These are phyloP conservation scores for Corvus hawaiiensis DNA, from an alignment of 2,113 vertebrate species.

Conservation along the genomic window DNA sequence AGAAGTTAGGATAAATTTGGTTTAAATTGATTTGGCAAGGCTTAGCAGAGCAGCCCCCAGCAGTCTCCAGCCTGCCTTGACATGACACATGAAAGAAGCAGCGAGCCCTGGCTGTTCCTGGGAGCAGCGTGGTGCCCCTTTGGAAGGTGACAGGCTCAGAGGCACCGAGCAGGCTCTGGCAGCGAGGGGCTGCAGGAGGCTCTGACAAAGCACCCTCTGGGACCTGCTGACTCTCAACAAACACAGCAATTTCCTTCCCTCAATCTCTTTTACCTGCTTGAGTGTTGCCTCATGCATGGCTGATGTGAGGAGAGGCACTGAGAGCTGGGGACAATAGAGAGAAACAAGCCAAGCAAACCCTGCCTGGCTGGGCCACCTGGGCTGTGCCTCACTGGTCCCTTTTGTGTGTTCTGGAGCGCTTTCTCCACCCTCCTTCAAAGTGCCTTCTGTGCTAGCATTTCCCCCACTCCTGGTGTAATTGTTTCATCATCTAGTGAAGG, in stretches of 20 bases:
- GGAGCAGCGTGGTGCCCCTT: constrained; percentile 78
- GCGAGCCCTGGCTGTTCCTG: constrained; percentile 72
- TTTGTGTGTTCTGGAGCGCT: neutral
- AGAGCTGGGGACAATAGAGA: neutral
- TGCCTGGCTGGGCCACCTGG: neutral
- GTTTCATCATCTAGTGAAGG: neutral
- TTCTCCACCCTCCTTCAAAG: neutral
- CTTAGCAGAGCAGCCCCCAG: constrained; percentile 69
- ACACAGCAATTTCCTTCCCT: neutral
- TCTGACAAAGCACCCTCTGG: constrained; percentile 7
- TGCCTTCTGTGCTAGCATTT: neutral
- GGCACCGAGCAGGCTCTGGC: constrained; percentile 64
- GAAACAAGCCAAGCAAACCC: neutral
- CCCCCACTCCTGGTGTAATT: neutral
- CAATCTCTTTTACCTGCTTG: neutral
- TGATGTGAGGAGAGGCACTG: neutral
- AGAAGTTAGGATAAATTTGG: neutral
- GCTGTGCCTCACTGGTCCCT: neutral
- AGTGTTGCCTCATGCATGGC: neutral
- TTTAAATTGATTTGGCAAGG: constrained; percentile 74
- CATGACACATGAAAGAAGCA: constrained; percentile 92
- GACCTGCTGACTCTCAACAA: constrained; percentile 51
- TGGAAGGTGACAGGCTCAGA: constrained; percentile 76
- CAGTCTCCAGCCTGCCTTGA: constrained; percentile 77
- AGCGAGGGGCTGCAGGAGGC: neutral